Evolutionary conservation across 2,888 invertebrate species (phyloP), one percentile per base, ranked within the genome.

Genomic region (Protophormia terraenovae): DNA sequence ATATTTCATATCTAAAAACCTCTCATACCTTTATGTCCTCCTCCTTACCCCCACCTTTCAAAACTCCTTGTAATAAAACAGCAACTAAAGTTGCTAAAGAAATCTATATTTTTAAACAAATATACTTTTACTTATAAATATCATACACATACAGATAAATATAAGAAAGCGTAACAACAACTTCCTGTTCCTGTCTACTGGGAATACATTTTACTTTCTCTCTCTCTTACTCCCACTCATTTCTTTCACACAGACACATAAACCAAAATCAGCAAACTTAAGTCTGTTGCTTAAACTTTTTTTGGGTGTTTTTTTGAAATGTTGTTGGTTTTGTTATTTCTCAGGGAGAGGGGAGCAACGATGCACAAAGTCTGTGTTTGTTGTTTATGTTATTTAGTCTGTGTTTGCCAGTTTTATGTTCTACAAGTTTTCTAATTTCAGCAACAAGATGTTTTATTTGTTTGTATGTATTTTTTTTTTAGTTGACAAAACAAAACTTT

Each of bases 181-280:
- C 91, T 90, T 90, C 90, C 90, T 89, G 78, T 90, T 91, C 91
- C 90, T 91, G 89, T 90, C 90, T 90, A 80, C 88, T 88, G 90
- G 91, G 90, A 90, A 88, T 89, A 90, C 87, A 76, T 58, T 76
- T 62, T 64, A 76, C 69, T 82, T 82, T 22, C 38, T 64, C 24
- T 24, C 24, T 32, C n/a, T 14, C 64, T 32, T 24, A 32, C 3
- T 27, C 47, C 35, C 45, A 22, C 10, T 19, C 10, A 58, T 16
- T 29, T 58, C 29, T 58, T 14, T 32, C 8, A 12, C 2, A 60
- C 22, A n/a, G 1, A 45, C 27, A 72, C 10, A 53, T 29, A 45
- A 32, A 60, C 16, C 32, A 16, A 24, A 14, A 53, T 38, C 47
- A 45, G 47, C n/a, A 60, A 12, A 14, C 41, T 66, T 29, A 38